phyloP scores from a whole-genome alignment of 2,888 invertebrate species.

The Phengaris arion region DNA sequence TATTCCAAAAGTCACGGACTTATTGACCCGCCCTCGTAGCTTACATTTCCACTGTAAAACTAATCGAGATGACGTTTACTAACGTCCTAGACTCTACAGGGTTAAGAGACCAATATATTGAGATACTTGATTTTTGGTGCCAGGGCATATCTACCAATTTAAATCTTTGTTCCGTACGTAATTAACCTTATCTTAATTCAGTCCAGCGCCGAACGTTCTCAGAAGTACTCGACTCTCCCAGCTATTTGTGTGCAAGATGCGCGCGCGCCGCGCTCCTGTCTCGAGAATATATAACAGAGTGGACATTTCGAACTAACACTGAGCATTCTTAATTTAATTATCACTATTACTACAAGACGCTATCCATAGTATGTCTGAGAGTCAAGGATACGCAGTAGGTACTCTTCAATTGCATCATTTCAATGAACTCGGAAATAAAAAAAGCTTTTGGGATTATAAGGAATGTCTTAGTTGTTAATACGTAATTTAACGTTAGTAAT shows the following conservation, averaged over 20 bases:
- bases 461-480: no score
- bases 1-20: no score
- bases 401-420: neutral
- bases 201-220: slow-evolving; percentile 54
- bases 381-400: neutral
- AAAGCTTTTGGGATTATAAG: neutral
- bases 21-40: no score
- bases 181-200: slow-evolving; percentile 45
- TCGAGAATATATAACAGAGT: neutral
- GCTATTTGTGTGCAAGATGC: slow-evolving; percentile 76
- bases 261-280: slow-evolving; percentile 45
- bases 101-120: no score
- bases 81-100: no score
- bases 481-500: no score
- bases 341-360: no score
- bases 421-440: neutral
- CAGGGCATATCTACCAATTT: neutral
- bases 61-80: no score
- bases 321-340: no score
- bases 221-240: slow-evolving; percentile 64
- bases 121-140: neutral
- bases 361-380: no score
- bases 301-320: neutral
- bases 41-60: slow-evolving; percentile 37
- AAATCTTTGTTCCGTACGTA: slow-evolving; percentile 36